Conservation (phyloP, 2,888 invertebrate species). For the Polyploca ridens region DNA sequence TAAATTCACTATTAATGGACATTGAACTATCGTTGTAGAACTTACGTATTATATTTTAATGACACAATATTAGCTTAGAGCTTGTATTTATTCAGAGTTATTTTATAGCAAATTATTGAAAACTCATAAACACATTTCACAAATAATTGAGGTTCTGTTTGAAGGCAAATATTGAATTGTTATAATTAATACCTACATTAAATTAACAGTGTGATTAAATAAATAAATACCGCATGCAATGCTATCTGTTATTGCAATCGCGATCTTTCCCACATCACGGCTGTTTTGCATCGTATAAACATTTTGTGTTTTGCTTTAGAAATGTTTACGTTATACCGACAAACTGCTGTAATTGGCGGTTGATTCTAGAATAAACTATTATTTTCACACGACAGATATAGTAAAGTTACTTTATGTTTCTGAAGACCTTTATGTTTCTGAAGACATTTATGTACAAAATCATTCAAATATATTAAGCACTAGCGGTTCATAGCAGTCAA, state of each 20-base stretch:
- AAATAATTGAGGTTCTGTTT: too few species aligned
- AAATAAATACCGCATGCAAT: background rate
- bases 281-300: constrained; percentile 6
- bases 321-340: background rate
- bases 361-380: background rate
- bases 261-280: constrained; percentile 3
- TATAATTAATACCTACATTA: background rate
- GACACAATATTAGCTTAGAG: background rate
- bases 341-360: background rate
- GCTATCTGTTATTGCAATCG: background rate
- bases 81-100: too few species aligned
- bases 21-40: constrained; percentile 3
- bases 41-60: background rate
- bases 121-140: too few species aligned
- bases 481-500: too few species aligned
- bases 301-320: background rate
- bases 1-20: constrained; percentile 8
- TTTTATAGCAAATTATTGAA: too few species aligned
- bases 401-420: background rate
- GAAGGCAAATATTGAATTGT: too few species aligned
- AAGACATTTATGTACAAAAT: background rate
- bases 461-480: too few species aligned
- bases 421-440: background rate
- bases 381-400: background rate
- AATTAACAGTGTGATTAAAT: background rate